Conservation (phyloP, 2,888 invertebrate genomes). For the Megaustenia siamemsis region DNA sequence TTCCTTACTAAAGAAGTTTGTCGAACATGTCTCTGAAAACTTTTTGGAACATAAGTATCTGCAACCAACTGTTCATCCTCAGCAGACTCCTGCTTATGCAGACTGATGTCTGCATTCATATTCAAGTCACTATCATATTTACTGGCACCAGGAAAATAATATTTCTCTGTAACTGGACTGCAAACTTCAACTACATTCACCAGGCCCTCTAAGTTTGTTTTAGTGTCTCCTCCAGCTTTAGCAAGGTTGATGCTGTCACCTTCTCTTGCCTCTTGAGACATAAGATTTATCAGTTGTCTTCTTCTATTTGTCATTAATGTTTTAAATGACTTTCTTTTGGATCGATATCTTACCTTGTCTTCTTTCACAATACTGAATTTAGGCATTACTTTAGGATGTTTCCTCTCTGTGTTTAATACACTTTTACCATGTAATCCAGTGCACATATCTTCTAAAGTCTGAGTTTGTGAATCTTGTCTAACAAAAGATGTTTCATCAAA, state of each 20-base stretch:
- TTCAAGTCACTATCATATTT: not conserved
- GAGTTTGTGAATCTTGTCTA: not conserved
- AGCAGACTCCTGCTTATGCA: not conserved
- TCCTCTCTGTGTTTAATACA: not conserved
- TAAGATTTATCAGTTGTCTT: too few relatives aligned
- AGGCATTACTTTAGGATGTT: not conserved
- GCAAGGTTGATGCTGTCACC: not conserved
- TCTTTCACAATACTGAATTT: conserved; percentile 17
- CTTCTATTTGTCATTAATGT: not conserved
- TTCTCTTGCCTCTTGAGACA: not conserved
- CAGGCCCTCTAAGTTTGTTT: not conserved
- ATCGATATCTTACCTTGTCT: not conserved
- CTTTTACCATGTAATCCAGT: not conserved
- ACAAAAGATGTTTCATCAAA: not conserved
- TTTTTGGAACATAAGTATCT: too few relatives aligned
- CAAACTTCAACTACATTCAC: not conserved
- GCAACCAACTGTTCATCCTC: not conserved
- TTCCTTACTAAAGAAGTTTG: too few relatives aligned
- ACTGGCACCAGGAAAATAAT: not conserved
- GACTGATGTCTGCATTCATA: not conserved
- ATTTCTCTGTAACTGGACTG: not conserved
- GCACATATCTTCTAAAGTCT: not conserved
- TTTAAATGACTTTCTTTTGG: not conserved
- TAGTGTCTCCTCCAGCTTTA: not conserved
- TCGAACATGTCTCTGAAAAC: too few relatives aligned